A percentile compares a stretch with the other conserved stretches of the same genome.
Conservation (phyloP, 2,888 invertebrate species). For the Nomada fabriciana region DNA sequence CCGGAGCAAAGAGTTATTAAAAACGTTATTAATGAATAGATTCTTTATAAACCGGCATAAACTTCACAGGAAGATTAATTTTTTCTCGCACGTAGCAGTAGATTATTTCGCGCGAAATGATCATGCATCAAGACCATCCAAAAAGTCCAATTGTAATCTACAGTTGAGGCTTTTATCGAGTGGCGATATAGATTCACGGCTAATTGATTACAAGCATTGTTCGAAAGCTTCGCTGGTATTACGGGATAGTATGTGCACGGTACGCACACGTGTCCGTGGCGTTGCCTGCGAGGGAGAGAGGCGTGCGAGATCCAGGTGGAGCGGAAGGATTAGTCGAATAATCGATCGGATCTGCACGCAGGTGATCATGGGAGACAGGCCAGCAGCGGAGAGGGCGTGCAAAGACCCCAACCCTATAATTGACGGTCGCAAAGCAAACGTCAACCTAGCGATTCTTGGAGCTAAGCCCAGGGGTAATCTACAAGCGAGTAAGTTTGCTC, state of each 20-base stretch:
- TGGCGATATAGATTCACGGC: too few species aligned
- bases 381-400: conserved; percentile 97
- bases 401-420: conserved; percentile 99
- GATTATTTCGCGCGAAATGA: too few species aligned
- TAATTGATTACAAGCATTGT: not conserved
- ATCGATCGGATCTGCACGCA: conserved; percentile 83
- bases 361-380: conserved; percentile 99
- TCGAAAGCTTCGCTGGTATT: not conserved
- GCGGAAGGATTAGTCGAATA: conserved; percentile 57
- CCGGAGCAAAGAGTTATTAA: not conserved
- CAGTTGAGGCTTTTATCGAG: too few species aligned
- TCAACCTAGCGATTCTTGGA: conserved; percentile 98
- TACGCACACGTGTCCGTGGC: not conserved
- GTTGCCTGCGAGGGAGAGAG: conserved; percentile 4
- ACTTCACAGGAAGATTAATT: too few species aligned
- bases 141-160: too few species aligned
- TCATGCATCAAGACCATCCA: too few species aligned
- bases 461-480: conserved; percentile 97
- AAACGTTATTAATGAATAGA: not conserved
- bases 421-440: conserved; percentile 99
- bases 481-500: conserved; percentile 88
- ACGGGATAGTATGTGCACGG: not conserved
- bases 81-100: too few species aligned
- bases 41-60: too few species aligned
- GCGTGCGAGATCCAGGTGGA: conserved; percentile 48